Percentiles rank a stretch among this genome's conserved stretches.
Evolutionary conservation across 2,888 invertebrate species (phyloP).

Genomic region (Erebia palarica): DNA sequence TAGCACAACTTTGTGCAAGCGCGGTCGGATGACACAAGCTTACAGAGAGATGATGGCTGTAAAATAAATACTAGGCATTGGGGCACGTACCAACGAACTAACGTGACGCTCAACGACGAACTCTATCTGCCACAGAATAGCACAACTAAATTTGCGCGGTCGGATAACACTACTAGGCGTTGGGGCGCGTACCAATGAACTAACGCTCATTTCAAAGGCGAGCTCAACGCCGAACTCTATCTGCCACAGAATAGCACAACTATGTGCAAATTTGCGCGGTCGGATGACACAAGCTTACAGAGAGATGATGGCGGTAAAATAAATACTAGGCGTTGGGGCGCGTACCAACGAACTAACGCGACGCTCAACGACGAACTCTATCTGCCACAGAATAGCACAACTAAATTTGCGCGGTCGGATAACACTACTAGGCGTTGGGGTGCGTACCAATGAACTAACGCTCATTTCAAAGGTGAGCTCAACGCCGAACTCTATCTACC

Average conservation of each 20-base stretch:
- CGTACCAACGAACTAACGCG: constrained; percentile 5
- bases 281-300: constrained; percentile 71
- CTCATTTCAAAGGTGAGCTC: not conserved
- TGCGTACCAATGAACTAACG: no score
- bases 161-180: constrained; percentile 66
- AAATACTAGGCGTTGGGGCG: constrained; percentile 59
- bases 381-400: not conserved
- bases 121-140: not conserved
- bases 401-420: constrained; percentile 61
- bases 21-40: constrained; percentile 67
- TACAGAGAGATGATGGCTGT: constrained; percentile 73
- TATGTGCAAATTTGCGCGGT: constrained; percentile 60
- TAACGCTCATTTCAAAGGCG: no score
- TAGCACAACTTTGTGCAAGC: constrained; percentile 43
- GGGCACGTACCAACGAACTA: no score
- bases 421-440: constrained; percentile 61
- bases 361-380: not conserved
- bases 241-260: not conserved
- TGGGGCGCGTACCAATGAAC: no score
- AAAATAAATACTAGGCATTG: constrained; percentile 68
- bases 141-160: constrained; percentile 53
- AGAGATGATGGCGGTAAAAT: constrained; percentile 75
- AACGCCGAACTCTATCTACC: not conserved
- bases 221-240: not conserved
- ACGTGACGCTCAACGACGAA: not conserved